Conservation (phyloP, 1,140 invertebrate genomes). For the Drosophila subobscura region DNA sequence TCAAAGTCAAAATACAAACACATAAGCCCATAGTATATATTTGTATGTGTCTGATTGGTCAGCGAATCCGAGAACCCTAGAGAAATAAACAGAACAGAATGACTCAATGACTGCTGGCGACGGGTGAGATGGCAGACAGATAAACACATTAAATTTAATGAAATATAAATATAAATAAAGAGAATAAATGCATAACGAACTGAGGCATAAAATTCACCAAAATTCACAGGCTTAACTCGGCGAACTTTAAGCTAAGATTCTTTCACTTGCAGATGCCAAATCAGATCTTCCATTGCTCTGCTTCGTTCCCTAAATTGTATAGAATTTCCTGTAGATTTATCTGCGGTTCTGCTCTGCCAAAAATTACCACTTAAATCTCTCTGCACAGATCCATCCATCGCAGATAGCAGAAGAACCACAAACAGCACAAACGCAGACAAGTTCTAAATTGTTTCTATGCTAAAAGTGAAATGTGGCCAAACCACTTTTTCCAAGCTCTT, state of each 20-base stretch:
- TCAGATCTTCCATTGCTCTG: no score
- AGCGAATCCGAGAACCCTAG: slow-evolving; percentile 24
- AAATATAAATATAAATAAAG: slow-evolving; percentile 5
- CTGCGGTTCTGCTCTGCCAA: background rate
- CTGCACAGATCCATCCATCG: background rate
- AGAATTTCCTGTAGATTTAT: background rate
- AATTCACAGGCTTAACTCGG: no score
- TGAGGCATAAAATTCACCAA: no score
- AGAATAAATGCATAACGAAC: background rate
- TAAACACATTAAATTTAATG: slow-evolving; percentile 15
- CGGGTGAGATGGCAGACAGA: slow-evolving; percentile 1
- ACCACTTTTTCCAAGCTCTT: slow-evolving; percentile 60
- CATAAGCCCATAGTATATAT: background rate
- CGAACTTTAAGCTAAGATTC: no score
- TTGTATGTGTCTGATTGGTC: slow-evolving; percentile 32
- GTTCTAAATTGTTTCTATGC: slow-evolving; percentile 80
- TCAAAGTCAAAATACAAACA: slow-evolving; percentile 54
- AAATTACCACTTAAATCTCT: background rate
- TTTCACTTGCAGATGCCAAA: no score
- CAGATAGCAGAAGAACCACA: slow-evolving; percentile 15
- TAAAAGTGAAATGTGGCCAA: slow-evolving; percentile 78
- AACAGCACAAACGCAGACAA: slow-evolving; percentile 45
- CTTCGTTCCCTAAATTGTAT: no score
- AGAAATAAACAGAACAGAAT: slow-evolving; percentile 6
- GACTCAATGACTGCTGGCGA: slow-evolving; percentile 22